Base-by-base conservation (phyloP, 2,113 vertebrate genomes). In the Gasterosteus nipponicus region DNA sequence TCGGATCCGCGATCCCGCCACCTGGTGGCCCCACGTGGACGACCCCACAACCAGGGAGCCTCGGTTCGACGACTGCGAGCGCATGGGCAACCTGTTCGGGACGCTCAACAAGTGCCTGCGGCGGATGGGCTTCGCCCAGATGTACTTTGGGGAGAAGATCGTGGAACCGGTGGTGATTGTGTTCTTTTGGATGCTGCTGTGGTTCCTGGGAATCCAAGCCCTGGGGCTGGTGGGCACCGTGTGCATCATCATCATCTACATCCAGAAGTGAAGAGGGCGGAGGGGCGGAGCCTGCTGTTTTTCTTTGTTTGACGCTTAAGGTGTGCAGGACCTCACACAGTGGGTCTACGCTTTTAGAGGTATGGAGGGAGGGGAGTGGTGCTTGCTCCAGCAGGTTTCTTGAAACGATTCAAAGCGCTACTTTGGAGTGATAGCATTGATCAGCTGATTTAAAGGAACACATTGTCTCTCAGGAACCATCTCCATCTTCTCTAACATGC, bases 201-300 rank as follows among this genome's bases (percentile, higher is more conserved):
- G 98, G 96, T 99, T 99, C 87, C 95, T 99, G 60, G 98, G 98
- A 10, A 91, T 99, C 14, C 97, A 98, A 90, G 96, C 97, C 39
- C 93, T 99, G 65, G 96, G 97, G 75, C 94, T 99, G 7, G 98
- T 99, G 77, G 96, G 96, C 85, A 95, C 96, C 77, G 93, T 99
- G 79, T 98, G 97, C 93, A 95, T 99, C 88, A 96, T 98, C 81
- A 97, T 99, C 91, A 96, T 99, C 94, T 98, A 97, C 88, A 96
- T 99, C 69, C 98, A 99, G 79, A 95, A 98, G 84, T 96, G 92
- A 94, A 49, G 4, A 44, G 35, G 42, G 49, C 31, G 4, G 64
- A 38, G 3, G 3, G 10, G 49, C 0, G 6, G 35, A 57, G 73
- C 44, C 63, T 41, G 44, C 60, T 54, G 26, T 14, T 60, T 63